Evolutionary conservation across 2,113 vertebrate genomes (phyloP), one percentile per base, ranked within the genome.

Genomic region (Cygnus buccinator): DNA sequence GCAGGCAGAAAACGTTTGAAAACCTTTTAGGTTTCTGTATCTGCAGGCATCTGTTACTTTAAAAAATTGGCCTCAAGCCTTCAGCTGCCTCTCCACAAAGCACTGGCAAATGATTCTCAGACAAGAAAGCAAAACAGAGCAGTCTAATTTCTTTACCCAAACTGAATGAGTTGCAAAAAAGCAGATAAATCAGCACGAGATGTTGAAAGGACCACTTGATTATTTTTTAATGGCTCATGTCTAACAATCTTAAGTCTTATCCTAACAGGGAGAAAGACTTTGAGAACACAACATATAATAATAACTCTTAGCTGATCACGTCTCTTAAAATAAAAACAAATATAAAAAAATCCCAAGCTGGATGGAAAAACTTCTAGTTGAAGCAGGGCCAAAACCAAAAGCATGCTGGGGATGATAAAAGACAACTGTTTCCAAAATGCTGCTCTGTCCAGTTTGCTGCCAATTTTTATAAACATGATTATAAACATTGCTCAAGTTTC

Each of bases 321-420:
- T 94, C 67, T 93, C 84, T 79, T 89, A 55, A 95, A 95, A 91
- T 68, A 85, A 90, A 84, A 93, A 59, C 10, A 66, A 59, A 85
- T 68, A 73, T 12, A 72, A 81, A 92, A 62, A 89, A 94, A 80
- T 33, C n/a, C 29, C 43, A 66, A 50, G 46, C n/a, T 9, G 26
- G 63, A 95, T 94, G 91, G 91, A 96, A 96, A 96, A 95, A 79
- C 55, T 96, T 96, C 54, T 82, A 15, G 13, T 70, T 93, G 96
- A 94, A 95, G 63, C 22, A 70, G 13, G 10, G 87, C 91, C 94
- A 96, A 94, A 95, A 44, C 84, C 84, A 94, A 96, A 93, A 91
- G 73, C 89, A 95, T 93, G 81, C 81, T 92, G 81, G 74, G 58
- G 88, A 82, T 75, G 94, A 95, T 87, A 94, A 93, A 96, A 90